Evolutionary conservation across 2,797 vertebrate genomes (phyloP), one percentile per base, ranked within the genome.

Genomic region (Xerus rutilus): DNA sequence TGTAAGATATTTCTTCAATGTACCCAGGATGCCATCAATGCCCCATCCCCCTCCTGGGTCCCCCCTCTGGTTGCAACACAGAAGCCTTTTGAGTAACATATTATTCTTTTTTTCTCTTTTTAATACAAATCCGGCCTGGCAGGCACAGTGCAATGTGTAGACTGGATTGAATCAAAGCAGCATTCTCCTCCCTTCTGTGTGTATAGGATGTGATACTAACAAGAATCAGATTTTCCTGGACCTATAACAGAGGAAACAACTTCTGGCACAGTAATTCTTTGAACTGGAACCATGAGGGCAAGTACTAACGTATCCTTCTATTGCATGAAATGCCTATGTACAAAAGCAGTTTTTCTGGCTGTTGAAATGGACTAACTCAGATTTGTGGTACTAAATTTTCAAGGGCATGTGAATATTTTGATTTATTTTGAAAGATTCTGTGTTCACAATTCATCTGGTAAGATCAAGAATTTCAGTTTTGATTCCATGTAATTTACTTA

Each of bases 201-300:
- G 76, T 88, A 64, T 86, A 96, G 93, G 92, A 94, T 97, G 90
- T 96, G 96, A 97, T 90, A 76, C 69, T 96, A 97, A 97, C 90
- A 90, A 96, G 96, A 97, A 97, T 97, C 96, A 97, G 95, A 97
- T 93, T 97, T 96, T 96, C 90, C 88, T 96, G 96, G 90, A 95
- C 77, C 52, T 21, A 7, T 94, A 83, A 96, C 77, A 93, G 96
- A 96, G 81, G 81, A 97, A 96, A 95, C 96, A 93, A 93, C 76
- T 94, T 96, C 81, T 95, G 97, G 96, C 93, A 91, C 83, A 85
- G 79, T 91, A 83, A 97, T 96, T 97, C 92, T 95, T 93, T 97
- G 93, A 97, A 96, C 93, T 96, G 85, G 82, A 95, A 96, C 93
- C 93, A 67, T 23, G 89, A 95, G 92, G 87, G 93, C 95, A 88